These are phyloP conservation scores for Phymastichus coffea DNA, from an alignment of 1,140 invertebrate genomes.

Conservation along the genomic window DNA sequence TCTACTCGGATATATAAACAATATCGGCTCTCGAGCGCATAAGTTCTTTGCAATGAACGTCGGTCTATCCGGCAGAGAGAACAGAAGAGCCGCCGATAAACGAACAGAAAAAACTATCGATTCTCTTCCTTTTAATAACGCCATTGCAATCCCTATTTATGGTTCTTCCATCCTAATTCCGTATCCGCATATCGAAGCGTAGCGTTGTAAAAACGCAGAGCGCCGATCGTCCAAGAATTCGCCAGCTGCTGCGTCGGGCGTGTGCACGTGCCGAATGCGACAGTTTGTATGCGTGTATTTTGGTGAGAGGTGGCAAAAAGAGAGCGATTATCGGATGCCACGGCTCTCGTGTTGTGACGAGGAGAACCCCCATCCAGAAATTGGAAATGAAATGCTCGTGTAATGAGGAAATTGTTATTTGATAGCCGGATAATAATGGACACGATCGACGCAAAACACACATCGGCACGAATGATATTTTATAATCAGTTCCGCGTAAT, in stretches of 20 bases:
- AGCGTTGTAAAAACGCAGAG: slow-evolving; percentile 44
- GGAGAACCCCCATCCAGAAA: not conserved
- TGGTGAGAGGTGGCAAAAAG: slow-evolving; percentile 25
- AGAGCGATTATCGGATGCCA: slow-evolving; percentile 12
- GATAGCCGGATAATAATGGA: too few species aligned
- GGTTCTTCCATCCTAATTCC: slow-evolving; percentile 8
- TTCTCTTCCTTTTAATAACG: too few species aligned
- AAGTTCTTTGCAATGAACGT: too few species aligned
- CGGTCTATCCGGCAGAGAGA: too few species aligned
- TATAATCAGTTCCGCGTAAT: not conserved
- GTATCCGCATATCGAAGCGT: slow-evolving; percentile 24
- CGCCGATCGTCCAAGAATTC: too few species aligned
- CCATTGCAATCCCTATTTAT: too few species aligned
- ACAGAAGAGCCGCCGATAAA: too few species aligned
- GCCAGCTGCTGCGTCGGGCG: slow-evolving; percentile 41
- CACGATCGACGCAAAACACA: too few species aligned
- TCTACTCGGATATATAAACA: too few species aligned
- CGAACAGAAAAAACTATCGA: too few species aligned
- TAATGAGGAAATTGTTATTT: not conserved
- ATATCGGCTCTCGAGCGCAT: too few species aligned
- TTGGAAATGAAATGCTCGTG: not conserved
- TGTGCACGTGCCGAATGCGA: slow-evolving; percentile 35
- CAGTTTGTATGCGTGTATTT: slow-evolving; percentile 15
- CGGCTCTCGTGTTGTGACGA: not conserved
- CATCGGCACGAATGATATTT: too few species aligned